These are phyloP conservation scores for Oasisia sp. DNA, from an alignment of 2,888 invertebrate species.

Conservation along the genomic window DNA sequence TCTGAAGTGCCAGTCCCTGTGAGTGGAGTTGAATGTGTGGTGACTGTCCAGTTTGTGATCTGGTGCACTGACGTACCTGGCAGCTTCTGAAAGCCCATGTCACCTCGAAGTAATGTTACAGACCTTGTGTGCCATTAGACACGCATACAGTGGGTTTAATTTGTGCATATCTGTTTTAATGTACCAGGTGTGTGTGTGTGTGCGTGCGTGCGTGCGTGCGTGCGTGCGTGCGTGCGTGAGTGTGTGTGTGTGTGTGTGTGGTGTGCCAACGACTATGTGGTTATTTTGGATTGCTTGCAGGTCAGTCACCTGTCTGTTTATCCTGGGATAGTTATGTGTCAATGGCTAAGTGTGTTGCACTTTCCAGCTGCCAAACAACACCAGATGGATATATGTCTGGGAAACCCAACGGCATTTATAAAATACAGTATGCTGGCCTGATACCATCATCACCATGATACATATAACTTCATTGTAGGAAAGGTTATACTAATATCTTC, in stretches of 20 bases:
- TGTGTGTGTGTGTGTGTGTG: too few species aligned
- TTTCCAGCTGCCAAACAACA: background rate
- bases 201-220: background rate
- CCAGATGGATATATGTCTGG: background rate
- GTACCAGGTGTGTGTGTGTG: background rate
- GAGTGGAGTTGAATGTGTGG: background rate
- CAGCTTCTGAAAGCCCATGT: background rate
- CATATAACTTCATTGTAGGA: background rate
- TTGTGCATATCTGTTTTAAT: constrained; percentile 3
- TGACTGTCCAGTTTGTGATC: background rate
- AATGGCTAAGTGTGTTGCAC: too few species aligned
- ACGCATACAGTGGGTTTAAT: background rate
- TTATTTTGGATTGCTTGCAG: background rate
- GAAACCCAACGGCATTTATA: background rate
- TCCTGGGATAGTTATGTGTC: background rate
- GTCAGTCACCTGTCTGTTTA: background rate
- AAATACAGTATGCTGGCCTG: background rate
- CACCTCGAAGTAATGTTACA: background rate
- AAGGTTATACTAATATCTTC: background rate
- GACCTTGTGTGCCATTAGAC: background rate
- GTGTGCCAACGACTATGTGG: background rate
- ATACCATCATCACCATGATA: background rate
- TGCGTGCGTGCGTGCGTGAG: background rate
- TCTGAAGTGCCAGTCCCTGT: background rate
- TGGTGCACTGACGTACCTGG: background rate